phyloP scores from a whole-genome alignment of 92 coral and sea anemone species.

The Heliopora coerulea region DNA sequence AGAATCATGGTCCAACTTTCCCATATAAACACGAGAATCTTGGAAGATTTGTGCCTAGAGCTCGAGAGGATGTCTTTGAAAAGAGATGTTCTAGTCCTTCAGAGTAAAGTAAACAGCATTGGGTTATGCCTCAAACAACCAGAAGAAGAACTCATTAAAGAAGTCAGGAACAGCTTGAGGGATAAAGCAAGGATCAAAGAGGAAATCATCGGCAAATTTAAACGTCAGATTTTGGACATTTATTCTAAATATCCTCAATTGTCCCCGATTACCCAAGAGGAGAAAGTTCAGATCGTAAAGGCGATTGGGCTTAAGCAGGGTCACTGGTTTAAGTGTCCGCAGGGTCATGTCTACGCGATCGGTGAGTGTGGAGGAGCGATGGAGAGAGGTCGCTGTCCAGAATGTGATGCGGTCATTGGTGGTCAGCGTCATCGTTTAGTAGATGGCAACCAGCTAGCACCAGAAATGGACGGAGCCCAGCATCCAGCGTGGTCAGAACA shows the following conservation, averaged over 20 bases:
- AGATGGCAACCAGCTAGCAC: constrained; percentile 66
- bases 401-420: constrained; percentile 76
- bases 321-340: constrained; percentile 82
- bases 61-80: constrained; percentile 65
- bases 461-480: constrained; percentile 83
- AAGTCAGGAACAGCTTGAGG: constrained; percentile 34
- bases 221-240: constrained; percentile 36
- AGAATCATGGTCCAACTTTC: constrained; percentile 28
- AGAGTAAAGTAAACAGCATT: constrained; percentile 32
- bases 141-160: constrained; percentile 39
- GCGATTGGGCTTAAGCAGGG: constrained; percentile 72
- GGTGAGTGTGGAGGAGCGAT: constrained; percentile 91
- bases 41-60: constrained; percentile 63
- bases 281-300: constrained; percentile 62
- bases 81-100: constrained; percentile 54
- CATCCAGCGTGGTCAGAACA: constrained; percentile 94
- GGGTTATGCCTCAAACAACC: constrained; percentile 26
- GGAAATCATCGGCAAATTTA: constrained; percentile 37
- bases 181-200: constrained; percentile 51
- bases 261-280: constrained; percentile 62
- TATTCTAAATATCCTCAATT: constrained; percentile 46
- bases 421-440: constrained; percentile 64
- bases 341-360: constrained; percentile 81
- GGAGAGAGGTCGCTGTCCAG: constrained; percentile 76
- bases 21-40: constrained; percentile 41